These are phyloP conservation scores for Grammomys surdaster DNA, from an alignment of 2,113 vertebrate genomes.

Conservation along the genomic window DNA sequence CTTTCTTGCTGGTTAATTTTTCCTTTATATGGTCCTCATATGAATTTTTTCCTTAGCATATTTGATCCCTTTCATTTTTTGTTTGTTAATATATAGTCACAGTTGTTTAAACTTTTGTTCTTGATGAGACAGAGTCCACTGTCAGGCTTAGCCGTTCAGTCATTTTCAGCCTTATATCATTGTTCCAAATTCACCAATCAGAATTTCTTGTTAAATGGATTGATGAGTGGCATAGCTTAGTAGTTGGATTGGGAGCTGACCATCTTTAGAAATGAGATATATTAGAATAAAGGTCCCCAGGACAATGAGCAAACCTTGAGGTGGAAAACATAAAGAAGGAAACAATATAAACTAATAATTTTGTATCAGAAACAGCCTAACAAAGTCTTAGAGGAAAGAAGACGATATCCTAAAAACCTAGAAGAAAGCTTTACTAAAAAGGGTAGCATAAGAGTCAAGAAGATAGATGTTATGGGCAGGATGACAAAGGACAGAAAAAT, in stretches of 20 bases:
- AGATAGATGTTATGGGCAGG: neutral
- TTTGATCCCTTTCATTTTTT: neutral
- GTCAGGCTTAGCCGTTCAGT: neutral
- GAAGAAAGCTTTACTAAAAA: neutral
- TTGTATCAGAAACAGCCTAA: neutral
- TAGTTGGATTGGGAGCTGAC: neutral
- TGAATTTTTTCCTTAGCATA: neutral
- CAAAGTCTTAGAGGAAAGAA: neutral
- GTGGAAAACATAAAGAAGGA: neutral
- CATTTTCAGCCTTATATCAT: neutral
- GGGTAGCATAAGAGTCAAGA: neutral
- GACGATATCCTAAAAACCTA: too few species aligned
- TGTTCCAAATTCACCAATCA: too few species aligned
- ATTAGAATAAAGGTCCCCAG: neutral
- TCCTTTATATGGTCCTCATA: neutral
- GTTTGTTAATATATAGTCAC: neutral
- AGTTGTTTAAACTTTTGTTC: neutral
- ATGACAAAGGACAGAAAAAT: neutral
- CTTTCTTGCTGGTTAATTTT: neutral
- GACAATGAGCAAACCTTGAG: neutral
- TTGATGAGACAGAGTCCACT: neutral
- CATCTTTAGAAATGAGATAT: neutral
- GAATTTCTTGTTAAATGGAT: neutral
- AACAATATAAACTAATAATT: neutral
- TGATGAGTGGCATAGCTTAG: neutral